phyloP scores from a whole-genome alignment of 2,113 vertebrate genomes.

The Rhinoptilus africanus region DNA sequence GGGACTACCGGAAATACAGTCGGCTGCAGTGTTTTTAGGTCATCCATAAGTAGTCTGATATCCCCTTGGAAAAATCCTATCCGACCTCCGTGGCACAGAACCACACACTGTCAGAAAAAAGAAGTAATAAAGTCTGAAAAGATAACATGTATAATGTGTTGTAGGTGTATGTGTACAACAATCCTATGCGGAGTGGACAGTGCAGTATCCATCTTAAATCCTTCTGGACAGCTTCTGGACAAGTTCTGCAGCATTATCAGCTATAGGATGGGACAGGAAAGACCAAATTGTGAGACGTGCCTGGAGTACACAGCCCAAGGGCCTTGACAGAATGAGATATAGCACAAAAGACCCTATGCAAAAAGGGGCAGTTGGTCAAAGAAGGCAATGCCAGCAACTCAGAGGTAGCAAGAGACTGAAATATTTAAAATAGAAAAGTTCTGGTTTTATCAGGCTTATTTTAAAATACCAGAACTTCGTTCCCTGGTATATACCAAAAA shows the following conservation, averaged over 20 bases:
- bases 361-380: background rate
- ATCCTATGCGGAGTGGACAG: background rate
- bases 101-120: slow-evolving; percentile 75
- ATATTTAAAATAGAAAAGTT: background rate
- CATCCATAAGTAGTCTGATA: slow-evolving; percentile 96
- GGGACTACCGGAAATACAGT: slow-evolving; percentile 96
- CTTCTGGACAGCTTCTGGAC: background rate
- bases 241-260: background rate
- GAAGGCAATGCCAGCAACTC: background rate
- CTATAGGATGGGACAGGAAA: background rate
- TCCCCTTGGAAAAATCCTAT: slow-evolving; percentile 98
- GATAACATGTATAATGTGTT: background rate
- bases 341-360: background rate
- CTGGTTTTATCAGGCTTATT: background rate
- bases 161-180: background rate
- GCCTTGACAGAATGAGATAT: background rate
- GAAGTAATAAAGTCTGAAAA: background rate
- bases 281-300: background rate
- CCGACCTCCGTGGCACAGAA: slow-evolving; percentile 88
- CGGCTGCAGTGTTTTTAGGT: slow-evolving; percentile 89
- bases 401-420: background rate
- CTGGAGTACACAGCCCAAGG: background rate
- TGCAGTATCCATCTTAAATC: background rate
- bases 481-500: background rate
- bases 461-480: background rate